Evolutionary conservation across 2,888 invertebrate species (phyloP).

Genomic region (Pantelozetes paolii): DNA sequence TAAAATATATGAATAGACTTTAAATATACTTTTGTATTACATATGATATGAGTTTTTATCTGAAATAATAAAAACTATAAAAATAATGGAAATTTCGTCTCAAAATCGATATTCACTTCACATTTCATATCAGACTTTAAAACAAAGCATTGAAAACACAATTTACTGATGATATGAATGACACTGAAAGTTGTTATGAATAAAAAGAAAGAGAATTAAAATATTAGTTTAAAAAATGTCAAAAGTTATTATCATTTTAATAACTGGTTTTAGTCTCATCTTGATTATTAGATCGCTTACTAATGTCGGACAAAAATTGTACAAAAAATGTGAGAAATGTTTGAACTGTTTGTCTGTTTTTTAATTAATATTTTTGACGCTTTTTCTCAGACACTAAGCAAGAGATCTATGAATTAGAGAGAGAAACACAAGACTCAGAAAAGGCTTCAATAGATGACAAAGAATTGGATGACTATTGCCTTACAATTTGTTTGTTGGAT

Average conservation of each 20-base stretch:
- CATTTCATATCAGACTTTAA: too few relatives aligned
- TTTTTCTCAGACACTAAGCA: not conserved
- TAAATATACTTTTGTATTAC: slow-evolving; percentile 16
- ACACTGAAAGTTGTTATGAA: not conserved
- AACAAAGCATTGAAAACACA: too few relatives aligned
- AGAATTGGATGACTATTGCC: slow-evolving; percentile 38
- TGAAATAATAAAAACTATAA: slow-evolving; percentile 27
- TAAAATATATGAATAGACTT: slow-evolving; percentile 26
- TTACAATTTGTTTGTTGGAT: slow-evolving; percentile 37
- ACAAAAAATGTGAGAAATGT: not conserved
- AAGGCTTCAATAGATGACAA: not conserved
- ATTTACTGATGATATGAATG: too few relatives aligned
- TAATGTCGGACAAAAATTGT: not conserved
- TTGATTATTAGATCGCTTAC: not conserved
- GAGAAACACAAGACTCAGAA: not conserved
- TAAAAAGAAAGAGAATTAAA: not conserved
- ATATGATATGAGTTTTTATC: slow-evolving; percentile 1
- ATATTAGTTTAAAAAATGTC: not conserved
- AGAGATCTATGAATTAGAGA: not conserved
- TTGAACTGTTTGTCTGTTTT: not conserved
- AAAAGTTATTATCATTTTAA: not conserved
- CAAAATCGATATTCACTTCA: not conserved
- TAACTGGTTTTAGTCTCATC: not conserved
- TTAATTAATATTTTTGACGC: not conserved
- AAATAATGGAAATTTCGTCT: not conserved